These are phyloP conservation scores for Andrena hattorfiana DNA, from an alignment of 2,888 invertebrate species.

Conservation along the genomic window DNA sequence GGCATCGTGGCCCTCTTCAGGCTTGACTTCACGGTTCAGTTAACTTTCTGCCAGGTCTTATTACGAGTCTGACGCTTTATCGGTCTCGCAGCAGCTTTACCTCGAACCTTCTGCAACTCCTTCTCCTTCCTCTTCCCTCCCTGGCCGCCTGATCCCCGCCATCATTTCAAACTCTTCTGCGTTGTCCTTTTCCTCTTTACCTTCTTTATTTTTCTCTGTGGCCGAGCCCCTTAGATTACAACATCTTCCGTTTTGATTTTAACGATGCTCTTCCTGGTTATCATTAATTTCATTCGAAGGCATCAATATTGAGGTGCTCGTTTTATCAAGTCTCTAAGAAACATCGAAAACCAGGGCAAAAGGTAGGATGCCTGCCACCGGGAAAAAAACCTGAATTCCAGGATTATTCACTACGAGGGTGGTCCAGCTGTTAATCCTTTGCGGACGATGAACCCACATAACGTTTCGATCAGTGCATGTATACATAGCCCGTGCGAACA, in stretches of 20 bases:
- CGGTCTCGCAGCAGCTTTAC: constrained; percentile 63
- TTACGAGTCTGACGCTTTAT: constrained; percentile 75
- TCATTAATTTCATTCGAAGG: too few relatives aligned
- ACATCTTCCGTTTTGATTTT: constrained; percentile 8
- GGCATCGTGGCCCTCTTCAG: constrained; percentile 65
- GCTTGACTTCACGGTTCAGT: constrained; percentile 78
- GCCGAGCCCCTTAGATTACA: constrained; percentile 16
- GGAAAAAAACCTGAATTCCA: too few relatives aligned
- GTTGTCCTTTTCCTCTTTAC: constrained; percentile 16
- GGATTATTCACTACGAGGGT: too few relatives aligned
- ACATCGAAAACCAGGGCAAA: too few relatives aligned
- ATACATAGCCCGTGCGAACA: too few relatives aligned
- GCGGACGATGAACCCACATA: too few relatives aligned
- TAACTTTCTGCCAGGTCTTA: constrained; percentile 80
- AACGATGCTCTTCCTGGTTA: constrained; percentile 23
- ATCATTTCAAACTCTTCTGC: not conserved
- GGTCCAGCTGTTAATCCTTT: too few relatives aligned
- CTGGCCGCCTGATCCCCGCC: not conserved
- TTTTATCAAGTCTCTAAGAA: too few relatives aligned
- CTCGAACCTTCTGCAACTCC: constrained; percentile 49
- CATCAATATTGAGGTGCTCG: too few relatives aligned
- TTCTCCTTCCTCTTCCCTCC: constrained; percentile 26
- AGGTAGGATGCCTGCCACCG: too few relatives aligned
- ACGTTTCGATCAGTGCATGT: too few relatives aligned
- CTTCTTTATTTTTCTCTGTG: constrained; percentile 14